A percentile compares a stretch with the other conserved stretches of the same genome.
phyloP scores from a whole-genome alignment of 23 tunicate species.

The Corella eumyota region DNA sequence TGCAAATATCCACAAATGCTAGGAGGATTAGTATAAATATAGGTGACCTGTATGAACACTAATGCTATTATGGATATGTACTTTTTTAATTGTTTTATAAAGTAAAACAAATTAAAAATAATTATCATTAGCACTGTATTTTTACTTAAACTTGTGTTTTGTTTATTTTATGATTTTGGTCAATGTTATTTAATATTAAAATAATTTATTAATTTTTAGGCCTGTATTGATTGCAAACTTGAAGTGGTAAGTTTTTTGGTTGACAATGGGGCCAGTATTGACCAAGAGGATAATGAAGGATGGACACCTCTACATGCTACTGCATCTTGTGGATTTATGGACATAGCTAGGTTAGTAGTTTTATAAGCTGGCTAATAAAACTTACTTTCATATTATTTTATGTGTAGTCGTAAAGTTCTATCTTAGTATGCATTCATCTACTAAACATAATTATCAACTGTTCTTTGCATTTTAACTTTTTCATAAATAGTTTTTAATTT shows the following conservation, averaged over 20 bases:
- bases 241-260: constrained; percentile 91
- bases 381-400: not conserved
- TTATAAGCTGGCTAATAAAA: not conserved
- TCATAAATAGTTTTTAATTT: too few species aligned
- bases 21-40: too few species aligned
- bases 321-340: constrained; percentile 97
- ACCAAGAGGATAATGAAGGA: constrained; percentile 97
- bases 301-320: constrained; percentile 99
- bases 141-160: not conserved
- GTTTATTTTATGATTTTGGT: not conserved
- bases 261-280: constrained; percentile 69
- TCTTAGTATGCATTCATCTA: not conserved
- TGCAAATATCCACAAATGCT: too few species aligned
- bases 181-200: not conserved
- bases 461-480: not conserved
- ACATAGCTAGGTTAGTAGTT: constrained; percentile 71
- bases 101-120: too few species aligned
- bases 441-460: not conserved
- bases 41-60: too few species aligned
- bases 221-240: constrained; percentile 92
- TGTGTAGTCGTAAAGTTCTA: not conserved
- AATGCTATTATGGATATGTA: too few species aligned
- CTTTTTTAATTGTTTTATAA: too few species aligned
- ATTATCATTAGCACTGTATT: too few species aligned
- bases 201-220: constrained; percentile 22